Evolutionary conservation across 1,140 invertebrate genomes (phyloP).

Genomic region (Camponotus vicinus): DNA sequence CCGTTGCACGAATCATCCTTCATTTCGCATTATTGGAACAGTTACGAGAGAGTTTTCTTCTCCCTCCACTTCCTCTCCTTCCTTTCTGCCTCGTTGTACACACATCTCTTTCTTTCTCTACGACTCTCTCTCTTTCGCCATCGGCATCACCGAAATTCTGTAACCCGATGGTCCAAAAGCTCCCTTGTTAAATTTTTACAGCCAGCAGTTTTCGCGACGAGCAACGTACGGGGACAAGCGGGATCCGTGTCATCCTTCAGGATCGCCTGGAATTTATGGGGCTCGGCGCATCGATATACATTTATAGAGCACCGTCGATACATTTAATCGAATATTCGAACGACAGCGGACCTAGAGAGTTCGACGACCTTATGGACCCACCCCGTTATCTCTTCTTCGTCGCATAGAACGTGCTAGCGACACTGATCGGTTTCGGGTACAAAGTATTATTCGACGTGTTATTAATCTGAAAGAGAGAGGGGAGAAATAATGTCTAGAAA

Average conservation of each 20-base stretch:
- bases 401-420: background rate
- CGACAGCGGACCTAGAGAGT: slow-evolving; percentile 16
- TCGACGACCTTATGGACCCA: slow-evolving; percentile 34
- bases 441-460: slow-evolving; percentile 24
- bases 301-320: slow-evolving; percentile 61
- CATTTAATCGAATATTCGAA: slow-evolving; percentile 66
- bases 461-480: slow-evolving; percentile 12
- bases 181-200: slow-evolving; percentile 80
- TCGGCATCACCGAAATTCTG: slow-evolving; percentile 40
- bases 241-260: slow-evolving; percentile 55
- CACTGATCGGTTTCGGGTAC: slow-evolving; percentile 35
- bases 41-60: slow-evolving; percentile 21
- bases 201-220: slow-evolving; percentile 71
- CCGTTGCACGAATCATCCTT: slow-evolving; percentile 65
- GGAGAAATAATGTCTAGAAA: background rate
- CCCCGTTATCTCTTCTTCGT: slow-evolving; percentile 20
- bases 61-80: background rate
- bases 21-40: slow-evolving; percentile 60
- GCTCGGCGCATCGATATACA: slow-evolving; percentile 45
- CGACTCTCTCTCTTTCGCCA: background rate
- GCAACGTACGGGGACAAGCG: slow-evolving; percentile 36
- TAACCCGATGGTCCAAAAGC: slow-evolving; percentile 17
- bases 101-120: background rate
- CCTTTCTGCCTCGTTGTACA: background rate
- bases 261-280: slow-evolving; percentile 59